Conservation (phyloP, 2,888 invertebrate species). For the Xylota sylvarum region DNA sequence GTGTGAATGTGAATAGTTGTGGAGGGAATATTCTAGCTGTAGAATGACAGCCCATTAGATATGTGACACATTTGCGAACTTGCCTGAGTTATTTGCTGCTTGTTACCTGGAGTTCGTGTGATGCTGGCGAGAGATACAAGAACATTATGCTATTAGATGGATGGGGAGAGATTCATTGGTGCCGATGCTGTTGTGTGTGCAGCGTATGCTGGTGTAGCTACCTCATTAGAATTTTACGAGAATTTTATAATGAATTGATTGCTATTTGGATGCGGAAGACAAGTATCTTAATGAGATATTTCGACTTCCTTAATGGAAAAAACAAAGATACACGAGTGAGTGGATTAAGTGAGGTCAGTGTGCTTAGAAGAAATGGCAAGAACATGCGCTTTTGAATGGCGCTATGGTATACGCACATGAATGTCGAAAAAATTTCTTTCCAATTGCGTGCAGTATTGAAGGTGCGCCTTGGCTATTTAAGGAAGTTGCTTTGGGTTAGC, state of each 20-base stretch:
- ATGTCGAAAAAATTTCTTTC: neutral
- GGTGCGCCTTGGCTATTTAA: too few species aligned
- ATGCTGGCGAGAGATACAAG: constrained; percentile 19
- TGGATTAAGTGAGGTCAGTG: neutral
- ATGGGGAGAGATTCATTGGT: constrained; percentile 26
- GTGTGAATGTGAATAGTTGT: constrained; percentile 34
- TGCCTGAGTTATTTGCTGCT: constrained; percentile 52
- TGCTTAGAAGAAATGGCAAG: neutral
- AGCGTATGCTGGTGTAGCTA: constrained; percentile 6
- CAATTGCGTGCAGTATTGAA: neutral
- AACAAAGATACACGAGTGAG: constrained; percentile 2
- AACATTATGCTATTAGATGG: constrained; percentile 21
- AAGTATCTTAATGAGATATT: constrained; percentile 26
- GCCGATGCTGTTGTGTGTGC: neutral
- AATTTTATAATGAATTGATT: constrained; percentile 63
- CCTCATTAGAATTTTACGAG: constrained; percentile 68
- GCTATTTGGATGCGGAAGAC: constrained; percentile 48
- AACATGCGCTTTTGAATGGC: neutral
- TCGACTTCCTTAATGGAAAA: constrained; percentile 24
- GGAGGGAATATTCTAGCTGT: constrained; percentile 3
- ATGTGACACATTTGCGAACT: constrained; percentile 64
- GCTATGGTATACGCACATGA: neutral
- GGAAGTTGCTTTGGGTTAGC: too few species aligned
- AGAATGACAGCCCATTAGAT: constrained; percentile 64
- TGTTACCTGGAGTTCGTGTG: constrained; percentile 15